Base-by-base conservation (phyloP, 2,888 invertebrate genomes). In the Hemicrepidius hirtus region DNA sequence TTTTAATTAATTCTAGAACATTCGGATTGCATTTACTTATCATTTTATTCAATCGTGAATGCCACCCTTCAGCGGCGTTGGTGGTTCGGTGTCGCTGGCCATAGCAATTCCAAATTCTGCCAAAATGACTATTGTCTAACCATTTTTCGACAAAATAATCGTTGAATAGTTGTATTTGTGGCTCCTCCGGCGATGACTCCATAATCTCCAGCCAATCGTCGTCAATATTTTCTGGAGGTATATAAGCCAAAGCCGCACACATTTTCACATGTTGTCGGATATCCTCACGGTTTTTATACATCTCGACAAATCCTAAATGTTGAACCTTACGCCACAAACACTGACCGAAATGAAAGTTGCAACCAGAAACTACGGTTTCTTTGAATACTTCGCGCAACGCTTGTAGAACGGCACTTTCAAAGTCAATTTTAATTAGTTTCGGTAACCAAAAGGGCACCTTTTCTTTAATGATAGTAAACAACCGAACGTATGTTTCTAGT, bases 141-240 rank as follows among this genome's bases (percentile, higher is more conserved):
- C 55, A 55, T 32, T 55, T 13, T 32, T 55, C 55, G n/a, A 55
- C 55, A 32, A 55, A 55, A 55, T 55, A 55, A 32, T 55, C 55
- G 32, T 32, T 55, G 55, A 55, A 55, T 55, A 32, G 32, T 7
- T 55, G 35, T 7, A 55, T 55, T 55, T 55, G 32, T 32, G n/a
- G n/a, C 55, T 55, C 55, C 32, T 32, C 55, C 32, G 55, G 28
- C 32, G 32, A 55, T 13, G 55, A 46, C 16, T 13, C 1, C 46
- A 28, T 28, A n/a, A n/a, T n/a, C n/a, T n/a, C n/a, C n/a, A n/a
- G n/a, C n/a, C n/a, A n/a, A n/a, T n/a, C n/a, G n/a, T n/a, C n/a
- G n/a, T n/a, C n/a, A n/a, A n/a, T n/a, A n/a, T n/a, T n/a, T n/a
- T n/a, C n/a, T n/a, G 28, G 28, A 4, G 28, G 28, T 28, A 28